Evolutionary conservation across 2,888 invertebrate genomes (phyloP), one percentile per base, ranked within the genome.

Genomic region (Alentia gelatinosa): DNA sequence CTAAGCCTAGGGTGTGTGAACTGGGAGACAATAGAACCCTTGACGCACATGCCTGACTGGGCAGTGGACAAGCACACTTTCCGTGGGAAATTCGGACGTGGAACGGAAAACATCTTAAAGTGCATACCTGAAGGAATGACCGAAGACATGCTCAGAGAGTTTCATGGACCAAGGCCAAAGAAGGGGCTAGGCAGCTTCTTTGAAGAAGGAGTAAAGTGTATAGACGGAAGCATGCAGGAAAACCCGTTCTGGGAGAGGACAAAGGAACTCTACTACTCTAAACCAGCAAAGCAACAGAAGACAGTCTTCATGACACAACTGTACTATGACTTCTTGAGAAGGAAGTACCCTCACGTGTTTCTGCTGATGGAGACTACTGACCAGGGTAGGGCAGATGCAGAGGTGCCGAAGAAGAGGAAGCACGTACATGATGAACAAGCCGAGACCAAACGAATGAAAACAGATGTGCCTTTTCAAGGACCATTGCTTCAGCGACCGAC

Each of bases 41-140:
- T 91, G 15, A 84, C 12, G 0, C 7, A 63, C 33, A 91, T 91
- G 91, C 91, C 91, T 0, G 15, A 19, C 4, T 91, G 91, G 91
- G 91, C 91, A 5, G 91, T 91, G 26, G 91, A 91, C 75, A 91
- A 91, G 56, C 91, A 91, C 89, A 91, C 91, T 40, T 91, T 84
- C 86, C 47, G 91, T 30, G 91, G 91, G 19, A 91, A 91, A 40
- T 89, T 74, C 35, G 91, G 91, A 19, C 89, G 79, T 33, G 89
- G 47, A 15, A 89, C 89, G 1, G 42, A 37, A 23, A 79, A 40
- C 83, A 68, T 91, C n/a, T 23, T 91, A 23, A 89, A 90, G 26
- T 90, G 90, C 88, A 84, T 40, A 26, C 42, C 40, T n/a, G 12
- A 12, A 5, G 63, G 63, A 5, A 63, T 89, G 68, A 89, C 56